A percentile compares a stretch with the other conserved stretches of the same genome.
Evolutionary conservation across 2,888 invertebrate species (phyloP).

Genomic region (Andricus curvator): DNA sequence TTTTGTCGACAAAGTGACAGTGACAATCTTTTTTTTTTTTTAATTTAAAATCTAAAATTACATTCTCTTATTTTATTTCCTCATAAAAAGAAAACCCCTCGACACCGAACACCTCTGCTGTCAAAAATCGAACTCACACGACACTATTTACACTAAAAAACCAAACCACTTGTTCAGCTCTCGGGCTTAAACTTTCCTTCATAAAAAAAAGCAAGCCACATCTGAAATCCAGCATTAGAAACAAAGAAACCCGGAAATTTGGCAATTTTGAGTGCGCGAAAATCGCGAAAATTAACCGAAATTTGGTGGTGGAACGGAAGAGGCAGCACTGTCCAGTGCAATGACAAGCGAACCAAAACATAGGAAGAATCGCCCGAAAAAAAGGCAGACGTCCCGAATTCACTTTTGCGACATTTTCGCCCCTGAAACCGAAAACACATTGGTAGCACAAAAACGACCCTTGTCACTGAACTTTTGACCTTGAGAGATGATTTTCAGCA

Average conservation of each 20-base stretch:
- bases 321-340: constrained; percentile 35
- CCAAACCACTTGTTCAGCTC: neutral
- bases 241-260: neutral
- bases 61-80: no score
- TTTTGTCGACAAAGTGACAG: no score
- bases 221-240: neutral
- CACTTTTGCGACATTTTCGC: neutral
- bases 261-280: neutral
- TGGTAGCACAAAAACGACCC: neutral
- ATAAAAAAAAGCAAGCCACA: neutral
- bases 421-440: neutral
- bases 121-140: neutral
- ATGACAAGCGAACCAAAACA: constrained; percentile 68
- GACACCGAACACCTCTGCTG: constrained; percentile 7
- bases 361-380: constrained; percentile 45
- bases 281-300: constrained; percentile 4
- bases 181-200: neutral
- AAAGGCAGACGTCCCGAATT: neutral
- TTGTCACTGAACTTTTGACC: neutral
- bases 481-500: constrained; percentile 7
- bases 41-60: no score
- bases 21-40: no score
- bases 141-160: neutral
- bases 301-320: constrained; percentile 27
- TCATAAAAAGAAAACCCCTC: neutral